These are phyloP conservation scores for Semnornis frantzii DNA, from an alignment of 2,113 vertebrate species.

Conservation along the genomic window DNA sequence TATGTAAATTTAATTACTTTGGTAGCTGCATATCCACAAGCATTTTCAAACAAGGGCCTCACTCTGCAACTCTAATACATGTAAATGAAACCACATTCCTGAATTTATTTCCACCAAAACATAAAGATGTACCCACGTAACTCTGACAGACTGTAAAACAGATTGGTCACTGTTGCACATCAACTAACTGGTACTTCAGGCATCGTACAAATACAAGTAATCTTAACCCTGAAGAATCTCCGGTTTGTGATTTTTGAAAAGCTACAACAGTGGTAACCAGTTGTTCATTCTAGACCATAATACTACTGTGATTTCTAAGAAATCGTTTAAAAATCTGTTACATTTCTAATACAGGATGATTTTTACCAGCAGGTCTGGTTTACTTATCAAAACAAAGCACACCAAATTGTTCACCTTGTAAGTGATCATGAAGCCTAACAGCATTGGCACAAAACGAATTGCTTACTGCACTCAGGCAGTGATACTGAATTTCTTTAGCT, in stretches of 20 bases:
- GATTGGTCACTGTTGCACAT: background rate
- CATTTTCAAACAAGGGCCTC: background rate
- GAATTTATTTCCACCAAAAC: background rate
- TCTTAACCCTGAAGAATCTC: background rate
- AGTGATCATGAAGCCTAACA: background rate
- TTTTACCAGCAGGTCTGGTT: background rate
- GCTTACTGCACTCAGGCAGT: background rate
- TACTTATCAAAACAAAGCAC: background rate
- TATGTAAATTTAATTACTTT: slow-evolving; percentile 11
- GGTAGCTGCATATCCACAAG: background rate
- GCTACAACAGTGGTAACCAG: background rate
- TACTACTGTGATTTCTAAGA: background rate
- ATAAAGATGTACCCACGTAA: background rate
- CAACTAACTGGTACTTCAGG: background rate
- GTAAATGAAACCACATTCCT: background rate
- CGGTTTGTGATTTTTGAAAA: fast-evolving
- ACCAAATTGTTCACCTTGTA: fast-evolving
- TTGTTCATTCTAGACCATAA: background rate
- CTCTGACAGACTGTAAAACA: background rate
- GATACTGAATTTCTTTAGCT: background rate
- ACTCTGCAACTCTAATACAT: background rate
- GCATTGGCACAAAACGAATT: background rate
- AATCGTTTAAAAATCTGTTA: background rate
- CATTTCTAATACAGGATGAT: background rate
- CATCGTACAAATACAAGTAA: fast-evolving